Base-by-base conservation (phyloP, 2,113 vertebrate genomes). In the Eulemur macaco region DNA sequence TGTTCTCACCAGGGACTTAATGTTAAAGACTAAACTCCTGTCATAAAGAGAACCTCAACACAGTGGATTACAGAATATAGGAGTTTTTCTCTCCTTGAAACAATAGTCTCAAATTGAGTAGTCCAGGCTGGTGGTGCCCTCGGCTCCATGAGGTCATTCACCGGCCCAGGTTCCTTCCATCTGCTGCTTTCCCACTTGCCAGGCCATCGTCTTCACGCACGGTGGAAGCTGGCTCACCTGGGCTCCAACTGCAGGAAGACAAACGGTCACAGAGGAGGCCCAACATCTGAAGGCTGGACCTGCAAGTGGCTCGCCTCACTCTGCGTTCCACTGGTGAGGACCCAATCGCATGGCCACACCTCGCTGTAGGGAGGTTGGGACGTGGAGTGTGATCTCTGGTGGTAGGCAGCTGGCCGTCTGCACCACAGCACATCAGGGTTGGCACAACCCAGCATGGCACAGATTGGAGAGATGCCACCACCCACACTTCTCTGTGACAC, bases 261-360 rank as follows among this genome's bases (percentile, higher is more conserved):
- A 60, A 39, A 34, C n/a, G 25, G 50, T 68, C 1, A 5, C 17
- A 6, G 76, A 5, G 13, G 45, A 87, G 52, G 50, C 20, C 71
- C 82, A 37, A 21, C 66, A 12, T 39, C 37, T 7, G 9, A 54
- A 50, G 85, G 27, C 78, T 39, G 39, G 66, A 68, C 10, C 87
- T 23, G 29, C 47, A 80, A 45, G 66, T 8, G 17, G 6, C 71
- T 27, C 34, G 0, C 54, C 52, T 64, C 42, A 4, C 20, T 63
- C 63, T 6, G 3, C 1, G 5, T 7, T 17, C 34, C 34, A 37
- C 11, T 1, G 1, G 20, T 9, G 39, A 58, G 8, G 31, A 8
- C 10, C 52, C 60, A 31, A 73, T 29, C 85, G 37, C 17, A 0
- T 6, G 18, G 54, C 71, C 73, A 29, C 20, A 8, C 31, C 47